These are phyloP conservation scores for Thysanoteuthis rhombus DNA, from an alignment of 2,888 invertebrate species.

Conservation along the genomic window DNA sequence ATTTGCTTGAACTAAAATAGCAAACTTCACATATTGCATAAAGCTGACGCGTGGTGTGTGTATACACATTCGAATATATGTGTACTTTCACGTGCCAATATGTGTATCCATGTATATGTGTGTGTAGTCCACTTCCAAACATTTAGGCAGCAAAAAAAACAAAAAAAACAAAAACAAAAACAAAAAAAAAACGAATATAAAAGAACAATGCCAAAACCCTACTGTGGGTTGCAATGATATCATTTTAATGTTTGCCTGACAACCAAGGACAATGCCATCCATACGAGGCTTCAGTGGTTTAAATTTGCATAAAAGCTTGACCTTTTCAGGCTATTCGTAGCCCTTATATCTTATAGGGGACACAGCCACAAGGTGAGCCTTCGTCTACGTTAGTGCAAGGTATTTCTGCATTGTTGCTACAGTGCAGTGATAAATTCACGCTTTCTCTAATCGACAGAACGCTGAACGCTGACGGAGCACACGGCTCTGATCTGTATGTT, in stretches of 20 bases:
- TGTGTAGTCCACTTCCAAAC: neutral
- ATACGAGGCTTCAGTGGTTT: conserved; percentile 12
- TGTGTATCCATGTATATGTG: neutral
- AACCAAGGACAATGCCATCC: neutral
- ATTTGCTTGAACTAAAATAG: neutral
- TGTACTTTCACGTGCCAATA: neutral
- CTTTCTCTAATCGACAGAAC: neutral
- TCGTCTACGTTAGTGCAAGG: neutral
- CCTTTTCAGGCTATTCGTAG: neutral
- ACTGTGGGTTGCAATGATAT: neutral
- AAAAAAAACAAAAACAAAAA: too few species aligned
- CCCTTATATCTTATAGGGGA: neutral
- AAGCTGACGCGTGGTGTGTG: neutral
- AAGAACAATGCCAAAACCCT: neutral
- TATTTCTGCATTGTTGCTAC: neutral
- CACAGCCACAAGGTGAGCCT: neutral
- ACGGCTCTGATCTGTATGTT: neutral
- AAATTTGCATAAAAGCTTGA: neutral
- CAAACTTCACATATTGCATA: neutral
- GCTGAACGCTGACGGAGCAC: neutral
- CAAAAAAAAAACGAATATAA: neutral
- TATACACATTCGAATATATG: neutral
- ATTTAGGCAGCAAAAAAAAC: neutral
- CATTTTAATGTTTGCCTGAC: neutral
- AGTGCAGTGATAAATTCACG: neutral